Conservation (phyloP, 2,888 invertebrate genomes). For the Caenorhabditis japonica region DNA sequence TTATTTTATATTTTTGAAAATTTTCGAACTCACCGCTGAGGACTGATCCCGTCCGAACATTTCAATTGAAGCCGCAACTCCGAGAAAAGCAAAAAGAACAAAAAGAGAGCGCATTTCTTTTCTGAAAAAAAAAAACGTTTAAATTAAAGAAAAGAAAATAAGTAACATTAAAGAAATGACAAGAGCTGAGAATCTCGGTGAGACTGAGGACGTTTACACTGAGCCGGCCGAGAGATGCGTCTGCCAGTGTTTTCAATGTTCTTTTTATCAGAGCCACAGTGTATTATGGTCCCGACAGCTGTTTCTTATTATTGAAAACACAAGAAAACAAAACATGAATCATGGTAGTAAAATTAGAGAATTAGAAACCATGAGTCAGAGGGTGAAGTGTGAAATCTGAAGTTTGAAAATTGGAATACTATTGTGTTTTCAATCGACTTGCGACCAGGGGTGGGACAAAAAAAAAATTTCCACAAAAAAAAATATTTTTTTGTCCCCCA, state of each 20-base stretch:
- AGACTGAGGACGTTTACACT: slow-evolving; percentile 22
- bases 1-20: neutral
- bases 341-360: too few relatives aligned
- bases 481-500: too few relatives aligned
- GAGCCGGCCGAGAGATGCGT: slow-evolving; percentile 7
- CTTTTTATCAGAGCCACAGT: slow-evolving; percentile 39
- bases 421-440: too few relatives aligned
- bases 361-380: slow-evolving; percentile 17
- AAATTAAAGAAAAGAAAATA: neutral
- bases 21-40: slow-evolving; percentile 38
- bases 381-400: too few relatives aligned
- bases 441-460: too few relatives aligned
- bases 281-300: slow-evolving; percentile 38
- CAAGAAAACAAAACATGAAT: slow-evolving; percentile 13
- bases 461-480: too few relatives aligned
- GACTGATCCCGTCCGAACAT: slow-evolving; percentile 62
- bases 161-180: neutral
- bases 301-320: slow-evolving; percentile 12
- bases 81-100: slow-evolving; percentile 30
- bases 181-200: neutral
- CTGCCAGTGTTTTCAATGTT: slow-evolving; percentile 49
- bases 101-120: slow-evolving; percentile 51
- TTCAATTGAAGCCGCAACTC: slow-evolving; percentile 44
- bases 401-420: too few relatives aligned
- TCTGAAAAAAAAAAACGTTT: neutral